phyloP scores from a whole-genome alignment of 2,888 invertebrate species.

The Parascotia fuliginaria region DNA sequence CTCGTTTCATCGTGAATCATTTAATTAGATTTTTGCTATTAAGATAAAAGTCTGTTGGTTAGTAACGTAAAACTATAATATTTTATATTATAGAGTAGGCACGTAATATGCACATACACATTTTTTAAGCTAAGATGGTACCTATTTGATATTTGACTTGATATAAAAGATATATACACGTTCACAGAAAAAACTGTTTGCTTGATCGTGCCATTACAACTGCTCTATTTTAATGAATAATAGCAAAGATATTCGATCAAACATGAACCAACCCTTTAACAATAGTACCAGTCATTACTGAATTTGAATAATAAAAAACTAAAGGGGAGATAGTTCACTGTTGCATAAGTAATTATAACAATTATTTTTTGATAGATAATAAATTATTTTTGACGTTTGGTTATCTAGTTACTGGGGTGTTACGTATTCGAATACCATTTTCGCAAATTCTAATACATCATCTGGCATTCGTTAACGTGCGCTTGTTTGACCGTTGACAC shows the following conservation, averaged over 20 bases:
- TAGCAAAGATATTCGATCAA: constrained; percentile 45
- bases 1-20: too few species aligned
- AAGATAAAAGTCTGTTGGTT: too few species aligned
- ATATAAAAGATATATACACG: too few species aligned
- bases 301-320: constrained; percentile 74
- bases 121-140: too few species aligned
- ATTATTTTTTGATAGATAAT: constrained; percentile 83
- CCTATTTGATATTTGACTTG: too few species aligned
- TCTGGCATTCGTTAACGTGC: too few species aligned
- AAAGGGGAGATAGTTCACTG: constrained; percentile 67
- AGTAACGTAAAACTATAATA: too few species aligned
- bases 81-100: too few species aligned
- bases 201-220: not conserved
- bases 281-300: constrained; percentile 73
- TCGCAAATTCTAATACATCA: too few species aligned
- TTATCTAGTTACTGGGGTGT: constrained; percentile 27
- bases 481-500: too few species aligned
- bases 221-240: constrained; percentile 1
- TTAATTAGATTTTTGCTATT: too few species aligned
- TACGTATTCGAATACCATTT: constrained; percentile 1
- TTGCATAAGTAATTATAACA: constrained; percentile 83
- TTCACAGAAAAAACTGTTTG: not conserved
- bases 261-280: constrained; percentile 61
- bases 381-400: constrained; percentile 71
- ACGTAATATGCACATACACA: too few species aligned